These are phyloP conservation scores for Pseudobourletiella spinata DNA, from an alignment of 1,140 invertebrate species.

Conservation along the genomic window DNA sequence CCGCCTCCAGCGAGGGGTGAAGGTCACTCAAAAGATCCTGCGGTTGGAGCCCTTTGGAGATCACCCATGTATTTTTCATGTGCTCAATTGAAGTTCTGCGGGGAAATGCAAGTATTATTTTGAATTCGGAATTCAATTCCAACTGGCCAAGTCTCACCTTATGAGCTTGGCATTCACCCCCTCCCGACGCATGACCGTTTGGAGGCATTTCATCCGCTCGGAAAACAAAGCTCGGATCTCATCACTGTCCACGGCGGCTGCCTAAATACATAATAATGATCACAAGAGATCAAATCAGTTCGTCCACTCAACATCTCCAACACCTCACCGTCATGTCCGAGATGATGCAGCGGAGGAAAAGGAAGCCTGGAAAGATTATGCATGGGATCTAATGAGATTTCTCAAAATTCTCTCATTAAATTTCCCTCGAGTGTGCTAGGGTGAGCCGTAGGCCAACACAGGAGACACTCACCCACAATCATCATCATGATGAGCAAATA, in stretches of 20 bases:
- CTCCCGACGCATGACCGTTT: constrained; percentile 17
- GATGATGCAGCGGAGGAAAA: constrained; percentile 23
- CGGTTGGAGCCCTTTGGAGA: constrained; percentile 23
- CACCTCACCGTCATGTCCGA: constrained; percentile 25
- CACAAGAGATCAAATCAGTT: neutral
- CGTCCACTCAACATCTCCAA: neutral
- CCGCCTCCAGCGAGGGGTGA: constrained; percentile 25
- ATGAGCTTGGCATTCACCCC: constrained; percentile 12
- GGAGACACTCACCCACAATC: constrained; percentile 16
- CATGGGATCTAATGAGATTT: too few species aligned
- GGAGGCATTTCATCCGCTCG: constrained; percentile 8
- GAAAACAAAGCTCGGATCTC: constrained; percentile 21
- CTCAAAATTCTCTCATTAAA: too few species aligned
- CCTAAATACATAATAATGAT: neutral
- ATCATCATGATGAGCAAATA: constrained; percentile 17
- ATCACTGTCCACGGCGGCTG: constrained; percentile 29
- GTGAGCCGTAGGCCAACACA: neutral
- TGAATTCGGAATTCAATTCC: neutral
- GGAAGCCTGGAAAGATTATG: constrained; percentile 22
- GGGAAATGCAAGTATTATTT: constrained; percentile 1
- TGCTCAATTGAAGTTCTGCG: constrained; percentile 11
- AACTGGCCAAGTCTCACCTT: too few species aligned
- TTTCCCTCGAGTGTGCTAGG: neutral
- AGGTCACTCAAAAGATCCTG: constrained; percentile 21
- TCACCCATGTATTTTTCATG: constrained; percentile 17